Percentiles rank a stretch among this genome's conserved stretches.
phyloP scores from a whole-genome alignment of 2,113 vertebrate genomes.

The Mugil cephalus region DNA sequence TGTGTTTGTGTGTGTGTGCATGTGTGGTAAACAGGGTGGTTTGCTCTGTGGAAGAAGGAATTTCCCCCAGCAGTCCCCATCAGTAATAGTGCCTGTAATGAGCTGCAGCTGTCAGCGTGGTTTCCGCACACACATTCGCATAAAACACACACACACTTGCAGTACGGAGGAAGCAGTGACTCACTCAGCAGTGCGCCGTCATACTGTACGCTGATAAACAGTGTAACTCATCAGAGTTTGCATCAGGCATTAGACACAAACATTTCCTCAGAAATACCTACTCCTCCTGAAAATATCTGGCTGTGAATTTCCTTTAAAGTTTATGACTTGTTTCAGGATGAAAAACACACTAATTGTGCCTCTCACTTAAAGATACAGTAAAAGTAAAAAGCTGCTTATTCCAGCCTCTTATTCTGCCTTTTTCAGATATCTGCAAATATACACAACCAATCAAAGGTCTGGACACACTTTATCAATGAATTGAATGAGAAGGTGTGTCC shows the following conservation, averaged over 20 bases:
- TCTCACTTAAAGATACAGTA: not conserved
- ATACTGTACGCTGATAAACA: slow-evolving; percentile 78
- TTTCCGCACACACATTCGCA: slow-evolving; percentile 70
- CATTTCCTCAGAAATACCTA: slow-evolving; percentile 67
- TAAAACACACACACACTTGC: slow-evolving; percentile 57
- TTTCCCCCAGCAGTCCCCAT: slow-evolving; percentile 83
- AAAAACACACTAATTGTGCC: slow-evolving; percentile 9
- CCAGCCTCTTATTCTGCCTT: too few relatives aligned
- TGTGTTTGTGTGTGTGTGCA: slow-evolving; percentile 53
- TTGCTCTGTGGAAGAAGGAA: slow-evolving; percentile 79
- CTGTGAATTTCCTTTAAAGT: slow-evolving; percentile 31
- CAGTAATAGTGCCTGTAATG: slow-evolving; percentile 84
- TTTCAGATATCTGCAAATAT: too few relatives aligned
- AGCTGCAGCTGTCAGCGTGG: slow-evolving; percentile 84
- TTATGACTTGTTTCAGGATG: slow-evolving; percentile 4
- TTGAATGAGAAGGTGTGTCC: too few relatives aligned
- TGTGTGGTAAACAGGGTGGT: slow-evolving; percentile 76
- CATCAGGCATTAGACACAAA: slow-evolving; percentile 64
- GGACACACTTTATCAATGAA: too few relatives aligned
- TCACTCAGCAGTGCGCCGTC: slow-evolving; percentile 80
- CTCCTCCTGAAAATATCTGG: slow-evolving; percentile 54
- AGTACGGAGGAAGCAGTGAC: slow-evolving; percentile 79
- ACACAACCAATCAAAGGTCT: too few relatives aligned
- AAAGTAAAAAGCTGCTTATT: too few relatives aligned
- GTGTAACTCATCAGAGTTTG: slow-evolving; percentile 71